phyloP scores from a whole-genome alignment of 2,888 invertebrate genomes.

The Leptopilina drosophilae region DNA sequence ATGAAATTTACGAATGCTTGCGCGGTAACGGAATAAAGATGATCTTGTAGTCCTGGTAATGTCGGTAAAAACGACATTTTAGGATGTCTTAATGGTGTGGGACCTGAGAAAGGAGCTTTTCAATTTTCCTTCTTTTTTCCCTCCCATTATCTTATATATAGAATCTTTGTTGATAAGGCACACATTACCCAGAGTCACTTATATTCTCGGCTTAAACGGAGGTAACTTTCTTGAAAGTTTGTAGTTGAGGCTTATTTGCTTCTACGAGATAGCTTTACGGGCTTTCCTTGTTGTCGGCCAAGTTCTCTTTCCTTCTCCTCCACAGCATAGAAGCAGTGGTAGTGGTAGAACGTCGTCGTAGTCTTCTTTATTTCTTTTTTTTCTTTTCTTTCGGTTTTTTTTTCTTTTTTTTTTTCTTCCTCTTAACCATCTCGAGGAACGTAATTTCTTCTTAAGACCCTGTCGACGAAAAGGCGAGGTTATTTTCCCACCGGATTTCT shows the following conservation, averaged over 20 bases:
- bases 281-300: conserved; percentile 34
- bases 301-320: conserved; percentile 28
- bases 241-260: conserved; percentile 22
- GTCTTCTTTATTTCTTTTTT: conserved; percentile 2
- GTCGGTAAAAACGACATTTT: conserved; percentile 1
- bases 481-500: conserved; percentile 54
- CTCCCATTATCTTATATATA: conserved; percentile 40
- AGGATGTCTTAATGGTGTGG: conserved; percentile 10
- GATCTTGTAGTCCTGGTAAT: conserved; percentile 10
- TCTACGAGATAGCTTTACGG: neutral
- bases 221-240: conserved; percentile 37
- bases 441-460: conserved; percentile 36
- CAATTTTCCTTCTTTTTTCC: conserved; percentile 27
- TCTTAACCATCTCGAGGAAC: conserved; percentile 21
- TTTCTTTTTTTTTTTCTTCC: neutral
- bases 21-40: neutral
- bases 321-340: too few relatives aligned
- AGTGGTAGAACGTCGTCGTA: too few relatives aligned
- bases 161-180: conserved; percentile 59
- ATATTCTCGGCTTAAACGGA: conserved; percentile 48
- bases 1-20: neutral
- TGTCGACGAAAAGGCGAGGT: conserved; percentile 34
- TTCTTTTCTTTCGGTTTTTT: neutral
- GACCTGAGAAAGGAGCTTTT: conserved; percentile 13
- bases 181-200: conserved; percentile 59